Conservation (phyloP, 2,888 invertebrate genomes). For the Catocala fraxini region DNA sequence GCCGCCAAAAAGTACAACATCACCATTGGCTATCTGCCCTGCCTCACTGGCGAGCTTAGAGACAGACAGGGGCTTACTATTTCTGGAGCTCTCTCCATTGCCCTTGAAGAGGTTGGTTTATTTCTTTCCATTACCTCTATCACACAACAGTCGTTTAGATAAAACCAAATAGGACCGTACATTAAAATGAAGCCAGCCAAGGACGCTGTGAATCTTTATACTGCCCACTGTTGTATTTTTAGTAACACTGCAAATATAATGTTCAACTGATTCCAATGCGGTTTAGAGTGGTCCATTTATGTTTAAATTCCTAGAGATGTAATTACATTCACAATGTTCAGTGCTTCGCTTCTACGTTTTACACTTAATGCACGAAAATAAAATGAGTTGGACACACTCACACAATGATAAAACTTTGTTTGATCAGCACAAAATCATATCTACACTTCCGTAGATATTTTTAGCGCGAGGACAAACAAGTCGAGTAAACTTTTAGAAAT, state of each 20-base stretch:
- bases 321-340: conserved; percentile 26
- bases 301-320: conserved; percentile 25
- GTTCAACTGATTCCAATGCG: conserved; percentile 31
- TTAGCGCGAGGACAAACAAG: conserved; percentile 62
- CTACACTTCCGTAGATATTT: conserved; percentile 71
- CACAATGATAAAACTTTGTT: conserved; percentile 60
- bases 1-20: conserved; percentile 86
- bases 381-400: conserved; percentile 47
- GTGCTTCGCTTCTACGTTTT: conserved; percentile 11
- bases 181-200: conserved; percentile 45
- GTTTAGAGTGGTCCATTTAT: conserved; percentile 32
- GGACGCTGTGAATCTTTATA: conserved; percentile 44
- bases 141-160: conserved; percentile 30
- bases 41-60: conserved; percentile 92
- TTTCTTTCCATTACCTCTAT: conserved; percentile 15
- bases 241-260: conserved; percentile 25
- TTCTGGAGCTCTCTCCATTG: conserved; percentile 96
- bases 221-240: conserved; percentile 53
- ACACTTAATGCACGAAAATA: conserved; percentile 26
- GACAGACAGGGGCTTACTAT: conserved; percentile 95
- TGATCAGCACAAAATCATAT: conserved; percentile 69
- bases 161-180: conserved; percentile 20
- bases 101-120: conserved; percentile 91
- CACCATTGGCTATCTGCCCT: conserved; percentile 95
- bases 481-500: conserved; percentile 56